phyloP scores from a whole-genome alignment of 2,888 invertebrate species.

The Cantharis rustica region DNA sequence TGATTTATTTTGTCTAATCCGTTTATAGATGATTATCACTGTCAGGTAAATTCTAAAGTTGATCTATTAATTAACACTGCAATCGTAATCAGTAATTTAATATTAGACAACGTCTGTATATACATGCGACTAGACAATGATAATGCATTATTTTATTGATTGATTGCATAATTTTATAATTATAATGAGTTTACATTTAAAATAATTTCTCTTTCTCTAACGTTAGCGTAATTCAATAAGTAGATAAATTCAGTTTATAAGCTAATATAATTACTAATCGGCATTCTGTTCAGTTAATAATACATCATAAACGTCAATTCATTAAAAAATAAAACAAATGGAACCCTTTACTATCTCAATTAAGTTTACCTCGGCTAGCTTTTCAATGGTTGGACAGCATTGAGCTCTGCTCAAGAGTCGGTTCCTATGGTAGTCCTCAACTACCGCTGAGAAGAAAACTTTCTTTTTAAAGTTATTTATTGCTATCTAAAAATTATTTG shows the following conservation, averaged over 20 bases:
- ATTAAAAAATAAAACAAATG: too few species aligned
- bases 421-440: too few species aligned
- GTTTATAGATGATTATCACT: conserved; percentile 16
- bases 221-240: neutral
- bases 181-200: neutral
- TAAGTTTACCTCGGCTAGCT: too few species aligned
- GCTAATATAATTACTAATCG: neutral
- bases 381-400: too few species aligned
- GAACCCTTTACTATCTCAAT: too few species aligned
- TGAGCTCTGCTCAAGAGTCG: too few species aligned
- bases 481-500: too few species aligned
- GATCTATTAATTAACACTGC: conserved; percentile 12
- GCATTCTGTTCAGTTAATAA: neutral
- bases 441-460: too few species aligned
- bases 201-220: neutral
- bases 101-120: neutral
- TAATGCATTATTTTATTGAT: neutral
- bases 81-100: neutral
- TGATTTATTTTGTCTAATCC: conserved; percentile 1
- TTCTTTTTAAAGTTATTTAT: too few species aligned
- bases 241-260: neutral
- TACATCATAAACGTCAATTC: neutral
- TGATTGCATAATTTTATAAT: neutral
- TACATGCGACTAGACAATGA: neutral
- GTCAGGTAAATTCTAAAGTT: conserved; percentile 4